A percentile compares a stretch with the other conserved stretches of the same genome.
These are phyloP conservation scores for Champsocephalus gunnari DNA, from an alignment of 2,797 vertebrate genomes.

Conservation along the genomic window DNA sequence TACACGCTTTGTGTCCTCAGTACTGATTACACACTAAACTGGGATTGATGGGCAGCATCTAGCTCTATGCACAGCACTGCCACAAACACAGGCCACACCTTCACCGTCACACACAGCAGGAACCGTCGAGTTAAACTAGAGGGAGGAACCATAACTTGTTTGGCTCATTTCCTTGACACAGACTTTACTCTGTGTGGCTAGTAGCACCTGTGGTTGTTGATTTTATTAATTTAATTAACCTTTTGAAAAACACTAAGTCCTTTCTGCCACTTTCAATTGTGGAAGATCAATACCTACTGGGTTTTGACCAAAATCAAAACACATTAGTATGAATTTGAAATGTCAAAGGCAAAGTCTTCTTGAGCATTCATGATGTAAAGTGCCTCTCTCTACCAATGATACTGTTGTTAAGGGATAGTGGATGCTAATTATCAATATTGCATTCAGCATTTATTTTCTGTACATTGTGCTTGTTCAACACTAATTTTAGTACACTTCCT, in stretches of 20 bases:
- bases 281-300: too few species aligned
- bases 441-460: too few species aligned
- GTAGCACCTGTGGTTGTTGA: not conserved
- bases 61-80: slow-evolving; percentile 3
- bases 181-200: not conserved
- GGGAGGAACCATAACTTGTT: not conserved
- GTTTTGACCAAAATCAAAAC: not conserved
- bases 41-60: slow-evolving; percentile 21
- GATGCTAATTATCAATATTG: too few species aligned
- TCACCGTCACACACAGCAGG: not conserved
- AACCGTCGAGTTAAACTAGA: not conserved
- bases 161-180: not conserved
- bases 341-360: not conserved
- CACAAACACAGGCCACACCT: slow-evolving; percentile 36
- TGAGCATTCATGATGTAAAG: not conserved
- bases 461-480: too few species aligned
- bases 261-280: not conserved
- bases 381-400: not conserved
- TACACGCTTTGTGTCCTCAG: slow-evolving; percentile 27
- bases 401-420: not conserved
- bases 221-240: slow-evolving; percentile 1
- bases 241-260: not conserved
- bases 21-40: slow-evolving; percentile 5
- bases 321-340: not conserved
- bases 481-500: too few species aligned